phyloP scores from a whole-genome alignment of 2,888 invertebrate species.

The Drosophila limbata region DNA sequence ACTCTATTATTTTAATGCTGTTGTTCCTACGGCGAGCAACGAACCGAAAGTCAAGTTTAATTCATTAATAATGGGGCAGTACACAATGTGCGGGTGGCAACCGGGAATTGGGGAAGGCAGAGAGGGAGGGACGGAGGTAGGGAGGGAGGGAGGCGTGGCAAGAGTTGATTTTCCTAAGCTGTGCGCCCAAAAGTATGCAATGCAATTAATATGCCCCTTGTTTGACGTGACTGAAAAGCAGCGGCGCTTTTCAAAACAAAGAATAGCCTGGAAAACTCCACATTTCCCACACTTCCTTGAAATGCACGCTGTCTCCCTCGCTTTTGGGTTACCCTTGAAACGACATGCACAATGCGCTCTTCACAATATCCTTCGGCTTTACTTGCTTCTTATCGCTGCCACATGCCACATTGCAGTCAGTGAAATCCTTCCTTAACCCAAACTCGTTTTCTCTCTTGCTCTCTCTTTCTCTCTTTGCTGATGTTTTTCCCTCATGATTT shows the following conservation, averaged over 20 bases:
- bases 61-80: conserved; percentile 74
- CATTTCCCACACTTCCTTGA: conserved; percentile 1
- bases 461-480: conserved; percentile 12
- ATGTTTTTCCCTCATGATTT: conserved; percentile 53
- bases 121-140: too few relatives aligned
- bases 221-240: conserved; percentile 39
- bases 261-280: conserved; percentile 55
- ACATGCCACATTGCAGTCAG: conserved; percentile 34
- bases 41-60: conserved; percentile 84
- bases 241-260: conserved; percentile 44
- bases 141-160: not conserved
- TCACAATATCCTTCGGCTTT: conserved; percentile 58
- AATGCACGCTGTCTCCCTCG: not conserved
- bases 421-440: conserved; percentile 36
- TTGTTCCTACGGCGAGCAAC: conserved; percentile 59
- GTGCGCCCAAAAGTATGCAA: conserved; percentile 73
- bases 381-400: conserved; percentile 45
- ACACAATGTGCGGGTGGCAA: conserved; percentile 37
- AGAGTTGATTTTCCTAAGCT: conserved; percentile 24
- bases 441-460: not conserved
- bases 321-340: conserved; percentile 72
- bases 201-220: conserved; percentile 76
- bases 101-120: not conserved
- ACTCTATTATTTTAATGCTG: not conserved
- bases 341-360: conserved; percentile 64